Percentiles rank a stretch among this genome's conserved stretches.
Evolutionary conservation across 2,888 invertebrate genomes (phyloP).

Genomic region (Cephus runcator): DNA sequence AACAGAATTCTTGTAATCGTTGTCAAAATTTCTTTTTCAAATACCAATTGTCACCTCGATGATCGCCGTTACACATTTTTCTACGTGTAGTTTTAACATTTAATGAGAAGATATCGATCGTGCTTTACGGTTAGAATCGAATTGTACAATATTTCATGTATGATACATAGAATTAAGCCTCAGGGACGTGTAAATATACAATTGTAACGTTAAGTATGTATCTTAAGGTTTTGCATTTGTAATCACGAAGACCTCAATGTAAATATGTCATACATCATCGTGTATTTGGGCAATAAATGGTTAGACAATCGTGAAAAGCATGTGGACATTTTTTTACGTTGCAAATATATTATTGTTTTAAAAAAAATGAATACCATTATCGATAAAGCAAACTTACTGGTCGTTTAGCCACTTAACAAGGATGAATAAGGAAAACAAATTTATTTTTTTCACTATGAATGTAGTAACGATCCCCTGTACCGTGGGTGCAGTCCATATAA

Average conservation of each 20-base stretch:
- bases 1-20: neutral
- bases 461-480: neutral
- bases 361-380: neutral
- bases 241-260: slow-evolving; percentile 42
- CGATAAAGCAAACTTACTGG: too few relatives aligned
- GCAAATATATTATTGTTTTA: neutral
- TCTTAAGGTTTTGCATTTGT: slow-evolving; percentile 53
- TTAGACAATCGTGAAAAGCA: slow-evolving; percentile 42
- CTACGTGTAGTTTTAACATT: neutral
- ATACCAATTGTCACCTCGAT: neutral
- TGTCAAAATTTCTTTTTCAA: neutral
- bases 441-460: neutral
- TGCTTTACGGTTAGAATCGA: slow-evolving; percentile 9
- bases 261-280: slow-evolving; percentile 50
- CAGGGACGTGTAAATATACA: slow-evolving; percentile 54
- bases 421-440: neutral
- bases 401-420: neutral
- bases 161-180: slow-evolving; percentile 48
- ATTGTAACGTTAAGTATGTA: slow-evolving; percentile 44
- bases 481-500: neutral
- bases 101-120: neutral
- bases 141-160: slow-evolving; percentile 18
- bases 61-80: neutral
- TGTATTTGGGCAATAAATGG: slow-evolving; percentile 57
- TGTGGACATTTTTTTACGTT: neutral